A percentile compares a stretch with the other conserved stretches of the same genome.
Evolutionary conservation across 2,797 vertebrate species (phyloP).

Genomic region (Erpetoichthys calabaricus): DNA sequence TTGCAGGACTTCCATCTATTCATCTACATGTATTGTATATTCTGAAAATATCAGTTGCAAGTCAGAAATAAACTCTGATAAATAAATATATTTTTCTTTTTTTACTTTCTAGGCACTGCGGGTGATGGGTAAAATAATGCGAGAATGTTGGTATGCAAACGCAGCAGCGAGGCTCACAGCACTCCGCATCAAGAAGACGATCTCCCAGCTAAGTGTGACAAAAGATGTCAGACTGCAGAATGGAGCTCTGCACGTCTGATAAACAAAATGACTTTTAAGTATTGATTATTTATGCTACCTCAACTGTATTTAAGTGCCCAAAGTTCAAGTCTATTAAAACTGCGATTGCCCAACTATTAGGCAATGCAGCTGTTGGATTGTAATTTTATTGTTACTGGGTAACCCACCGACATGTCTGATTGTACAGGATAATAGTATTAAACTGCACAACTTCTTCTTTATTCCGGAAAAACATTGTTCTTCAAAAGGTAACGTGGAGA

Average conservation of each 20-base stretch:
- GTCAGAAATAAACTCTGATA: too few species aligned
- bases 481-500: too few species aligned
- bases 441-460: too few species aligned
- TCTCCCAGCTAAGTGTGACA: conserved; percentile 68
- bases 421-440: background rate
- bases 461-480: too few species aligned
- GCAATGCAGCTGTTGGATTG: conserved; percentile 22
- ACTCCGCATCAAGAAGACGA: conserved; percentile 87
- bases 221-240: conserved; percentile 66
- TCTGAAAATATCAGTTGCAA: too few species aligned
- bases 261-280: conserved; percentile 34
- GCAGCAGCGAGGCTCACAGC: conserved; percentile 79
- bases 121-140: conserved; percentile 86
- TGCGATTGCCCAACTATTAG: conserved; percentile 32
- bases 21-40: too few species aligned
- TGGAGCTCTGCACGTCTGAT: conserved; percentile 8
- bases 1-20: too few species aligned
- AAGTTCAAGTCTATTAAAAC: conserved; percentile 38
- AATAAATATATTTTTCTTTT: conserved; percentile 1
- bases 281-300: conserved; percentile 68
- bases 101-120: conserved; percentile 59
- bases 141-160: conserved; percentile 84
- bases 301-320: conserved; percentile 50
- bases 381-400: conserved; percentile 15
- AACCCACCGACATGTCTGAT: conserved; percentile 10